Evolutionary conservation across 2,113 vertebrate genomes (phyloP), one percentile per base, ranked within the genome.

Genomic region (Beaufortia kweichowensis): DNA sequence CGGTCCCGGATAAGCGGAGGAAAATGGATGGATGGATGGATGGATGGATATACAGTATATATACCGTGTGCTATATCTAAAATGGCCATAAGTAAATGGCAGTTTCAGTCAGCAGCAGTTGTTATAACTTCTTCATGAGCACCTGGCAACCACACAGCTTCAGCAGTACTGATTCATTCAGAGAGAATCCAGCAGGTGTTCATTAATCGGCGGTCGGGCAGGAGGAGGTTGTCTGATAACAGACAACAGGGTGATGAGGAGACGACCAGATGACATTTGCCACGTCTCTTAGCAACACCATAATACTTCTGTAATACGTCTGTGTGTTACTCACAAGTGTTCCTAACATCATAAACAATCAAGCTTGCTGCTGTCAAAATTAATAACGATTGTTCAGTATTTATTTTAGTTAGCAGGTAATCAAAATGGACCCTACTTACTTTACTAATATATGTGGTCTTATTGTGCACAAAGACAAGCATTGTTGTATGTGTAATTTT

Each of bases 111-210:
- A 19, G 56, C 65, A 29, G 46, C 11, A 14, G 14, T 21, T 15
- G 19, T 41, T 28, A 23, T 62, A 46, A 89, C 75, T 83, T 85
- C 81, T 88, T 6, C 77, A 72, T 75, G 81, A 75, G 81, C 83
- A 84, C 90, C 82, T 89, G 87, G 90, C 91, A 92, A 91, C 88
- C 15, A 82, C 78, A 80, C 21, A 82, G 48, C 43, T 78, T 69
- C 24, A 67, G 46, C 53, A 73, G 79, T 71, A 50, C 72, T 77
- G 76, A 19, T 23, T 43, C 19, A 48, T 86, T 50, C 81, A 80
- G 84, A 81, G 80, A 84, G 70, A 81, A 86, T 81, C 78, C 69
- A 82, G n/a, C n/a, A n/a, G 84, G 87, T 83, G 84, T 84, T 87
- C 85, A 89, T 89, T 89, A 87, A 83, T n/a, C 81, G 79, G 81